Conservation (phyloP, 2,113 vertebrate genomes). For the Glaucidium brasilianum region DNA sequence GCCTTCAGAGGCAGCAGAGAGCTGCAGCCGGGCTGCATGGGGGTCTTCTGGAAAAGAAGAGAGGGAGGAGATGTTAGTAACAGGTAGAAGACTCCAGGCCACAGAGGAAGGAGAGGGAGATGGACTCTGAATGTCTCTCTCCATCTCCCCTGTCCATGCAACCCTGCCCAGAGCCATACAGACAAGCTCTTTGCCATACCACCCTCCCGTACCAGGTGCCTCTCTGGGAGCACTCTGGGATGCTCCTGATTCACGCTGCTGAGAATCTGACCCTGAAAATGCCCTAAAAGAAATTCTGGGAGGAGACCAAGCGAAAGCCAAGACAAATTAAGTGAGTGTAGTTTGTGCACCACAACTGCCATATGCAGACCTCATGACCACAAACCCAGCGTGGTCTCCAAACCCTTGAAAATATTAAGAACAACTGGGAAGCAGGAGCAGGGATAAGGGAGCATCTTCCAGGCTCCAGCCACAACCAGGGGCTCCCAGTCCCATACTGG, state of each 20-base stretch:
- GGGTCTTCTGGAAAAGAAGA: background rate
- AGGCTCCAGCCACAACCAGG: background rate
- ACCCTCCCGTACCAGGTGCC: background rate
- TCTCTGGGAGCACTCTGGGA: background rate
- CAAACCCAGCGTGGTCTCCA: rapidly evolving
- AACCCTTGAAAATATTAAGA: background rate
- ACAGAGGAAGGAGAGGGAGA: background rate
- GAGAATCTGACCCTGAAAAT: background rate
- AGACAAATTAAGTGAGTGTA: background rate
- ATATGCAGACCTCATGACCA: background rate
- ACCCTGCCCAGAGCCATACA: background rate
- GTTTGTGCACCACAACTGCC: too few relatives aligned
- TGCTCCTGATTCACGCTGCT: background rate
- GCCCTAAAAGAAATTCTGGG: background rate
- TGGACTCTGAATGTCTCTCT: background rate
- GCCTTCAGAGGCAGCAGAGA: background rate
- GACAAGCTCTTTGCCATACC: background rate
- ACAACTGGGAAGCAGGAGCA: background rate
- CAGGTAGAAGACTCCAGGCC: background rate
- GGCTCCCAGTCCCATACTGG: background rate
- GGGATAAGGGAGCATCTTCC: background rate
- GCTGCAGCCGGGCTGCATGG: background rate
- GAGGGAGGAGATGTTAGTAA: background rate
- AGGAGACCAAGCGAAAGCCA: background rate
- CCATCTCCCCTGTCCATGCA: background rate